Conservation (phyloP, 92 coral and sea anemone species). For the Heliopora coerulea region DNA sequence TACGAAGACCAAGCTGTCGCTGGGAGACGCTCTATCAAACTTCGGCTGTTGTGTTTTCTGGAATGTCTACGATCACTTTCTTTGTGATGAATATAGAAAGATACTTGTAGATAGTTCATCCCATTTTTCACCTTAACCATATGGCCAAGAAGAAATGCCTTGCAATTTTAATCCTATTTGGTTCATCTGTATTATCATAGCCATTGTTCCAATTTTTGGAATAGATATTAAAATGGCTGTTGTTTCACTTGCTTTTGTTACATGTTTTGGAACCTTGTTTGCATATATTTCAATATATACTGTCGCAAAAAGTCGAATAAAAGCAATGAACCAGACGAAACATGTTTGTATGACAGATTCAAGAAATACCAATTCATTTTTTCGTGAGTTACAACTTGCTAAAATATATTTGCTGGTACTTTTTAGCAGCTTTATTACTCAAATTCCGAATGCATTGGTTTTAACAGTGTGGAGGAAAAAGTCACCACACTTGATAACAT, state of each 20-base stretch:
- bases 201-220: not conserved
- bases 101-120: constrained; percentile 15
- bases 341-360: no score
- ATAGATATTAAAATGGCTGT: not conserved
- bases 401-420: constrained; percentile 8
- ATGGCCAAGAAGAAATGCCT: constrained; percentile 5
- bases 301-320: constrained; percentile 11
- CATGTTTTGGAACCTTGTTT: constrained; percentile 15
- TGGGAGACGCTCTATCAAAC: constrained; percentile 14
- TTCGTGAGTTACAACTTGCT: constrained; percentile 23
- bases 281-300: constrained; percentile 6
- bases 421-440: not conserved
- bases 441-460: constrained; percentile 19
- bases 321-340: no score
- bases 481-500: not conserved
- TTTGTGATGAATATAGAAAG: constrained; percentile 32
- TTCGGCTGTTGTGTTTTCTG: not conserved
- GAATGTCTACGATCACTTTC: constrained; percentile 23
- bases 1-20: not conserved
- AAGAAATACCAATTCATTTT: constrained; percentile 14
- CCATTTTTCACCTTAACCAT: not conserved
- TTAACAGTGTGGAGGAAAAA: not conserved
- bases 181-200: not conserved
- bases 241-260: not conserved
- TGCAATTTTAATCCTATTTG: not conserved